Percentiles rank a stretch among this genome's conserved stretches.
These are phyloP conservation scores for Pagetopsis macropterus DNA, from an alignment of 2,797 vertebrate genomes.

Conservation along the genomic window DNA sequence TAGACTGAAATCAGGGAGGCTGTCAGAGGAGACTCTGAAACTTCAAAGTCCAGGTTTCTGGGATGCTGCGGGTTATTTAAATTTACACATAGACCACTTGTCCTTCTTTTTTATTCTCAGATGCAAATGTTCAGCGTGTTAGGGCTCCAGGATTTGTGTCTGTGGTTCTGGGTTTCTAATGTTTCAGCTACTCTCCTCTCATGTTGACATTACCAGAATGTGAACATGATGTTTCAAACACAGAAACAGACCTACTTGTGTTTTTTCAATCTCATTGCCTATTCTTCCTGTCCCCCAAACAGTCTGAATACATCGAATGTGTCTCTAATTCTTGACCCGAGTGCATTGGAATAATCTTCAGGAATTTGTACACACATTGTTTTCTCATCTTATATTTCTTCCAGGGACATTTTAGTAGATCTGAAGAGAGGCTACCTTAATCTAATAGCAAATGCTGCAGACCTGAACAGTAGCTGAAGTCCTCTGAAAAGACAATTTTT, in stretches of 20 bases:
- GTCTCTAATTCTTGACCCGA: slow-evolving; percentile 29
- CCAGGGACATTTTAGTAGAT: slow-evolving; percentile 17
- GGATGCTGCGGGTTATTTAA: slow-evolving; percentile 41
- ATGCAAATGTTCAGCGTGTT: slow-evolving; percentile 47
- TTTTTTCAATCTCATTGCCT: slow-evolving; percentile 18
- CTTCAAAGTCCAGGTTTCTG: slow-evolving; percentile 46
- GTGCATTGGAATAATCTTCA: slow-evolving; percentile 48
- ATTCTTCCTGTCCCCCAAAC: slow-evolving; percentile 29
- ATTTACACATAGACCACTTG: slow-evolving; percentile 29
- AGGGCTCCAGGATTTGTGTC: slow-evolving; percentile 52
- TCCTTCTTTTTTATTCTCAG: slow-evolving; percentile 30
- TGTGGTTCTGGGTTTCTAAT: slow-evolving; percentile 44
- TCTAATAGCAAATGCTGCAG: slow-evolving; percentile 26
- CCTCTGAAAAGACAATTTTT: slow-evolving; percentile 22
- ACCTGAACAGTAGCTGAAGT: slow-evolving; percentile 24
- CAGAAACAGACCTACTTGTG: not conserved
- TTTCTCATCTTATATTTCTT: slow-evolving; percentile 26
- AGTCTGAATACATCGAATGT: slow-evolving; percentile 12
- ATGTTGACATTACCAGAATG: slow-evolving; percentile 33
- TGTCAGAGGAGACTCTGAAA: slow-evolving; percentile 31
- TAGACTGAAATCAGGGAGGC: slow-evolving; percentile 4
- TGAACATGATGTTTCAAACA: slow-evolving; percentile 35
- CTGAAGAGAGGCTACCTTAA: slow-evolving; percentile 25
- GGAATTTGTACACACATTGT: slow-evolving; percentile 31
- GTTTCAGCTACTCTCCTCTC: slow-evolving; percentile 39